A percentile compares a stretch with the other conserved stretches of the same genome.
Conservation (phyloP, 1,140 invertebrate genomes). For the Drosophila insularis region DNA sequence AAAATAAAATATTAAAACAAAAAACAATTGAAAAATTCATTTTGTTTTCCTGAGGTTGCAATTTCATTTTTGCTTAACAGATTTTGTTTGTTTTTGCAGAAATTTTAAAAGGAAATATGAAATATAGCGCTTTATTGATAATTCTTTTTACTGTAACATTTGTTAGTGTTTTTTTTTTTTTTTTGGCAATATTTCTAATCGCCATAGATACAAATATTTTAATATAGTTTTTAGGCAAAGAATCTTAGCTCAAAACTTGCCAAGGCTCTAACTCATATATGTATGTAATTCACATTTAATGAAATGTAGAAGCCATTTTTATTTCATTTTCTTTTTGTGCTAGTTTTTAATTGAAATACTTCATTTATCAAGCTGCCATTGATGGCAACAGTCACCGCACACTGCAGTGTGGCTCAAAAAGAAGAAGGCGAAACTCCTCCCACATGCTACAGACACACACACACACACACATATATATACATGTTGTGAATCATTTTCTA, state of each 20-base stretch:
- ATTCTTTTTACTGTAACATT: no score
- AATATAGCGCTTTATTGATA: no score
- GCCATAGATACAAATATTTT: no score
- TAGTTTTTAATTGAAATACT: constrained; percentile 67
- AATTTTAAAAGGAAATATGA: no score
- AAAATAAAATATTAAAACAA: no score
- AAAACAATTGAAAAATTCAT: no score
- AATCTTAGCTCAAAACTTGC: not conserved
- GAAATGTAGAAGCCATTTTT: constrained; percentile 16
- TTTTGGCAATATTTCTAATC: no score
- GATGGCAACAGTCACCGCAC: constrained; percentile 44
- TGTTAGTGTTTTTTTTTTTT: no score
- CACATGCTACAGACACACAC: not conserved
- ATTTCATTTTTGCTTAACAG: no score
- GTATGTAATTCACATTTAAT: not conserved
- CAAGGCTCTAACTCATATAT: not conserved
- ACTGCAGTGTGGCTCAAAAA: constrained; percentile 48
- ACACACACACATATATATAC: not conserved
- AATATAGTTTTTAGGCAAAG: no score
- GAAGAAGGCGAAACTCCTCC: constrained; percentile 6
- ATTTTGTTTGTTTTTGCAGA: no score
- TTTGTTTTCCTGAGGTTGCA: no score
- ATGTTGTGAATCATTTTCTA: not conserved
- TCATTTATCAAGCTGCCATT: constrained; percentile 73
- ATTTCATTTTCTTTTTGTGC: constrained; percentile 38